These are phyloP conservation scores for Lottia gigantea DNA, from an alignment of 2,888 invertebrate species.

Conservation along the genomic window DNA sequence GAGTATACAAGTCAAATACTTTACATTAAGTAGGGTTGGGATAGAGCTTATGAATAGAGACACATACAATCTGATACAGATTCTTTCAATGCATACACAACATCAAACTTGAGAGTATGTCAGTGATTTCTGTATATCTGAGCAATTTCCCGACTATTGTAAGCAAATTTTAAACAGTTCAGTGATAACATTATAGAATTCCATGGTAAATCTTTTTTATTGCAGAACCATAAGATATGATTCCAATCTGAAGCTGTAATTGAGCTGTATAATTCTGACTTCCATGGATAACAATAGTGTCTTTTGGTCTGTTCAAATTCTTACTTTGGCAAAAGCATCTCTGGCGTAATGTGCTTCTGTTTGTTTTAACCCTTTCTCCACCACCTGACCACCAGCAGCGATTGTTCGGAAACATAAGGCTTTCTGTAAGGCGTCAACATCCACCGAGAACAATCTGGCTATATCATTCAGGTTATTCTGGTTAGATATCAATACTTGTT, in stretches of 20 bases:
- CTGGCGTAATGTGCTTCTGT: conserved; percentile 87
- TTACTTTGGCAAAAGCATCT: conserved; percentile 89
- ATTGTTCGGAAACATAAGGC: conserved; percentile 89
- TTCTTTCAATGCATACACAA: no score
- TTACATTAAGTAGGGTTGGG: neutral
- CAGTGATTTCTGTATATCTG: no score
- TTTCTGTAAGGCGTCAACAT: conserved; percentile 76
- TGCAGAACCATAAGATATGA: no score
- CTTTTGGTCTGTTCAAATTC: neutral
- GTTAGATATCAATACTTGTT: conserved; percentile 69
- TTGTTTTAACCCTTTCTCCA: conserved; percentile 89
- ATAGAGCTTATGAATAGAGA: no score
- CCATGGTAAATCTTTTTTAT: no score
- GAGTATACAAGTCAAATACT: neutral
- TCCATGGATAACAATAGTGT: neutral
- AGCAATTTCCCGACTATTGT: no score
- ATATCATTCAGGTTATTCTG: conserved; percentile 73
- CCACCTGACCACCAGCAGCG: conserved; percentile 91
- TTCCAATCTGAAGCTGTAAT: no score
- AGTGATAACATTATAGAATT: no score
- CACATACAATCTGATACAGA: no score
- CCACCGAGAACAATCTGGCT: conserved; percentile 76
- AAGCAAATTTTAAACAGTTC: no score
- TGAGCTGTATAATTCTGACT: no score
- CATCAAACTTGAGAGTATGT: no score